Base-by-base conservation (phyloP, 2,113 vertebrate species). In the Brachirus orientalis region DNA sequence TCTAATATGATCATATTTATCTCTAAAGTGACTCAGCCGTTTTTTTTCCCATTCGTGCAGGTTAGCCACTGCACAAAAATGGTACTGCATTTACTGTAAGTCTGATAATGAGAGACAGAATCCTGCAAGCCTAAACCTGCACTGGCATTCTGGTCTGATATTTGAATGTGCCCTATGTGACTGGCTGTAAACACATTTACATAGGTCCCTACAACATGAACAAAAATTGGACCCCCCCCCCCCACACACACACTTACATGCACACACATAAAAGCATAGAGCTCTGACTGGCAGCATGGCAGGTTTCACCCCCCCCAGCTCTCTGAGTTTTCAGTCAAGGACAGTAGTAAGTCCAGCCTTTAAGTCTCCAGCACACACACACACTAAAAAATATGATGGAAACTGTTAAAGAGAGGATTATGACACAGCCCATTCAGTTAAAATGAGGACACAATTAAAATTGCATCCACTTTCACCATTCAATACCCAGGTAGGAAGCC, bases 231-330 rank as follows among this genome's bases (percentile, higher is more conserved):
- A 1, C n/a, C n/a, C n/a, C n/a, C n/a, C n/a, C n/a, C n/a, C n/a
- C n/a, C 45, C 67, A 51, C 44, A 69, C 62, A 58, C 33, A 58
- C 33, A 43, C 40, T 5, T 8, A 40, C 38, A 40, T 7, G 12
- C 38, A 44, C 36, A 28, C 50, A 72, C 18, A 59, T 20, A 47
- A 38, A 58, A 43, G 60, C 58, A 56, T 10, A 63, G 20, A 48
- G 48, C 38, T 54, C 17, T 82, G 71, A 81, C 69, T 81, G 82
- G 63, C 75, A 79, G 52, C 69, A 77, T 83, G 83, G 58, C 86
- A 91, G 85, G 82, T 86, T 83, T 89, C 85, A 81, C 80, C 84
- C 80, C n/a, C 69, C 82, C 80, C 62, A 51, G 78, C 53, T 63
- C 64, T 82, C 62, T 75, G 72, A 84, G 79, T 78, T 89, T 87